A percentile compares a stretch with the other conserved stretches of the same genome.
These are phyloP conservation scores for pig (Sus scrofa) DNA, from an alignment of 2,113 vertebrate genomes.

Conservation along the genomic window T2T-Sscrofa CM000826.6:98881501-98882000, in stretches of 20 bases:
- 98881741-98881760: not conserved
- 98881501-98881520: conserved; percentile 15
- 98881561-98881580: not conserved
- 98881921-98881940: not conserved
- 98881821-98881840: not conserved
- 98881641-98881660: no score
- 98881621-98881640: no score
- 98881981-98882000: not conserved
- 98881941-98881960: not conserved
- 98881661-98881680: no score
- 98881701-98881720: not conserved
- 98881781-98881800: not conserved
- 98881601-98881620: no score
- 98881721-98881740: not conserved
- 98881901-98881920: not conserved
- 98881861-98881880: not conserved
- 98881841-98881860: not conserved
- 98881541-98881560: not conserved
- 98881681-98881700: no score
- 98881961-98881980: not conserved
- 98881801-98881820: not conserved
- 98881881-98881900: not conserved
- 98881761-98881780: not conserved
- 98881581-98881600: not conserved
- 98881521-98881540: not conserved